Evolutionary conservation across 2,888 invertebrate genomes (phyloP).

Genomic region (Xanthia togata): DNA sequence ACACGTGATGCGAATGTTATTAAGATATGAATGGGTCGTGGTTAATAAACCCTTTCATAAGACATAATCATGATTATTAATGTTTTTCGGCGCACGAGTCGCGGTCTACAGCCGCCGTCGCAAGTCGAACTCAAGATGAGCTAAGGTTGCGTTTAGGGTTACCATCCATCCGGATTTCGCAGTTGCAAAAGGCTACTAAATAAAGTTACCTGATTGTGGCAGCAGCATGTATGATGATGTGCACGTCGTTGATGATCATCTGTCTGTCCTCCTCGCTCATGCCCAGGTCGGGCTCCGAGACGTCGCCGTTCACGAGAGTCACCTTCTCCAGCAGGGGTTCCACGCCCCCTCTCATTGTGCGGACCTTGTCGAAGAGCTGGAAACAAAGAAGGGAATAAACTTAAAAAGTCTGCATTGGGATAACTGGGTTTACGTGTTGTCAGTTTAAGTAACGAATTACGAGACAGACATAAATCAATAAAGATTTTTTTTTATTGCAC

Average conservation of each 20-base stretch:
- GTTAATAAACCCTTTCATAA: constrained; percentile 5
- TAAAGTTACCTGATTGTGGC: constrained; percentile 91
- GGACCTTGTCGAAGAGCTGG: constrained; percentile 94
- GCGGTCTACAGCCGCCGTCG: not conserved
- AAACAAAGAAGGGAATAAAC: constrained; percentile 50
- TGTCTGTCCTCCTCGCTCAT: constrained; percentile 92
- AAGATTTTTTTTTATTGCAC: too few relatives aligned
- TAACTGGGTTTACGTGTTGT: too few relatives aligned
- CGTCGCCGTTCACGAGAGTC: constrained; percentile 94
- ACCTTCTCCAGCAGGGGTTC: constrained; percentile 92
- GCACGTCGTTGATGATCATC: constrained; percentile 92
- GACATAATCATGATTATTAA: not conserved
- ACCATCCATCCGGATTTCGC: not conserved
- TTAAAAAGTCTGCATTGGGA: not conserved
- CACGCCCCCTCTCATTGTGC: constrained; percentile 91
- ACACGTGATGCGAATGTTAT: not conserved
- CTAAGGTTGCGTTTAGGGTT: not conserved
- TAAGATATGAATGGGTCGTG: not conserved
- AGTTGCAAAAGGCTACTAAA: not conserved
- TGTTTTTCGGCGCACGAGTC: not conserved
- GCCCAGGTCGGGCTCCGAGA: constrained; percentile 92
- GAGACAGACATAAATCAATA: not conserved
- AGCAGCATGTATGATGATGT: constrained; percentile 96
- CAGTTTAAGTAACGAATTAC: not conserved
- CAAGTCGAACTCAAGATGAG: not conserved